Base-by-base conservation (phyloP, 2,113 vertebrate genomes). In the Phyllopteryx taeniolatus region DNA sequence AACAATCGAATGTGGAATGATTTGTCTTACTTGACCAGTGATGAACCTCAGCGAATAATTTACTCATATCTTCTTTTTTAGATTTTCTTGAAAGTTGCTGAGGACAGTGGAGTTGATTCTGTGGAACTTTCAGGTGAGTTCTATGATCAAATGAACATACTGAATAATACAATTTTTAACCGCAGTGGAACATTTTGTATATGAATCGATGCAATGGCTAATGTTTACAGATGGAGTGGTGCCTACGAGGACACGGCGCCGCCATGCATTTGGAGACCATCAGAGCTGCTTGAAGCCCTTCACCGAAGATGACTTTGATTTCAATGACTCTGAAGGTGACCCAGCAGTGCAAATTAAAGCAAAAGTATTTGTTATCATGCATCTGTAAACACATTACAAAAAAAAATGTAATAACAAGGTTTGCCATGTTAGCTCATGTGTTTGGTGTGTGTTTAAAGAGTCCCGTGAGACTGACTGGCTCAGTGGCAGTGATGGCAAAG, bases 11-110 rank as follows among this genome's bases (percentile, higher is more conserved):
- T 46, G 44, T 35, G 14, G 14, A 57, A 57, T 43, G 20, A 47
- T 7, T 42, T 56, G 0, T n/a, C 10, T 22, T 11, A 22, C 2
- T 3, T 22, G 53, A 56, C n/a, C 20, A 69, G 39, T 7, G 72
- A 70, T 39, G 0, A 46, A 54, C 47, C 1, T 14, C 1, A 22
- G 62, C 1, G 57, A 8, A 27, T 5, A 60, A 42, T 46, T 46
- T 13, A 2, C 8, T 13, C 8, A 2, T 62, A 62, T 65, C 20
- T 63, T 79, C 7, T 35, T 47, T 43, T 59, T 22, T 90, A 99
- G 98, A 98, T 99, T 82, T 99, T 99, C 83, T 93, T 99, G 70
- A 99, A 99, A 92, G 97, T 99, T 72, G 98, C 98, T 47, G 94
- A 99, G 77, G 97, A 99, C 72, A 97, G 91, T 0, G 96, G 97